phyloP scores from a whole-genome alignment of 2,113 vertebrate species.

The Gambusia holbrooki region DNA sequence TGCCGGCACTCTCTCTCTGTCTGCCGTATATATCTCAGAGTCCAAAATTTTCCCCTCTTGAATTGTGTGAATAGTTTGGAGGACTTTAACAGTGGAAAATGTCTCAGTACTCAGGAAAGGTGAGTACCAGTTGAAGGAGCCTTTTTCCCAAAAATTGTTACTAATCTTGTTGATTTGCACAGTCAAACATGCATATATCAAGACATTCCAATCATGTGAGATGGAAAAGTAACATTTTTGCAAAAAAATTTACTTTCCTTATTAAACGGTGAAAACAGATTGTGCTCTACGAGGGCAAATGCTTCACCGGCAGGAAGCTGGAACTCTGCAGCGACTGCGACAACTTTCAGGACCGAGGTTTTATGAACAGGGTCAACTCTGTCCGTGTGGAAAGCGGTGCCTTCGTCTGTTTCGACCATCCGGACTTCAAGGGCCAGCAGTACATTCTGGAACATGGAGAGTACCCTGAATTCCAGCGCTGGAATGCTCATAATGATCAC shows the following conservation, averaged over 20 bases:
- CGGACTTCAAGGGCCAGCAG: constrained; percentile 90
- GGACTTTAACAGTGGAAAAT: constrained; percentile 76
- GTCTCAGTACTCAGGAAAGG: constrained; percentile 91
- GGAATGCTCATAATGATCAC: constrained; percentile 90
- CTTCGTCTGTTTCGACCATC: constrained; percentile 90
- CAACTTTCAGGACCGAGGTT: constrained; percentile 92
- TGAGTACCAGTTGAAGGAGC: constrained; percentile 76
- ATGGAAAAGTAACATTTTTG: neutral
- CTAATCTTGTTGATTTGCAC: neutral
- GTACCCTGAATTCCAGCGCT: constrained; percentile 89
- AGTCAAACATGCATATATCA: neutral
- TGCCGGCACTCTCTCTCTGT: constrained; percentile 38
- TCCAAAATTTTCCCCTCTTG: constrained; percentile 65
- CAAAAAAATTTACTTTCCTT: neutral
- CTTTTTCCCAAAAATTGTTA: neutral
- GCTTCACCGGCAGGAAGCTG: constrained; percentile 89
- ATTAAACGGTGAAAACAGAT: constrained; percentile 77
- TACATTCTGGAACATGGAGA: constrained; percentile 90
- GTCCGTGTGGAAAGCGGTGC: constrained; percentile 88
- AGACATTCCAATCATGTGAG: neutral
- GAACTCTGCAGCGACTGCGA: constrained; percentile 87
- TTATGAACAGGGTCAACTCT: constrained; percentile 91
- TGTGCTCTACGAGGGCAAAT: constrained; percentile 89
- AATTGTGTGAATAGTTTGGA: constrained; percentile 69
- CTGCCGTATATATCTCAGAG: constrained; percentile 79